Percentiles rank a stretch among this genome's conserved stretches.
These are phyloP conservation scores for Poecilobothrus nobilitatus DNA, from an alignment of 2,888 invertebrate genomes.

Conservation along the genomic window DNA sequence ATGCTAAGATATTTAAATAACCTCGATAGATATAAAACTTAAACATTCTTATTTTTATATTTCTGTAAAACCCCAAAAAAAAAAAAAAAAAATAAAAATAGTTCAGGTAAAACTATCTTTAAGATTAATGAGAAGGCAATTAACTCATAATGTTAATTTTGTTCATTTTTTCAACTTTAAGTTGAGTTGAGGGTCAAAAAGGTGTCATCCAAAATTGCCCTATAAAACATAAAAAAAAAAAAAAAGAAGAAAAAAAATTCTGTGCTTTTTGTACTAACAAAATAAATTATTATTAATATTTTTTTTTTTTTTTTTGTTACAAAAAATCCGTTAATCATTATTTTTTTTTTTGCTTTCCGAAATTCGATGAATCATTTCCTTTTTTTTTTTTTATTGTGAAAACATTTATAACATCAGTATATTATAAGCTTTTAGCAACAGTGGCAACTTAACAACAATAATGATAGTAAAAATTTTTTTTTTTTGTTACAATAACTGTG, in stretches of 20 bases:
- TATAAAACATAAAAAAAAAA: not conserved
- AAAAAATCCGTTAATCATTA: not conserved
- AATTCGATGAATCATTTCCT: constrained; percentile 1
- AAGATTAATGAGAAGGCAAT: not conserved
- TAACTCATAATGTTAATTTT: not conserved
- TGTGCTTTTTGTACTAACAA: not conserved
- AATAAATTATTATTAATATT: not conserved
- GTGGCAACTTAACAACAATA: not conserved
- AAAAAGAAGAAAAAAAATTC: too few species aligned
- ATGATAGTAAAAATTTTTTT: not conserved
- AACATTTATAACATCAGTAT: too few species aligned
- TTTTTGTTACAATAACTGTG: not conserved
- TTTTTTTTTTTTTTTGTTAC: not conserved
- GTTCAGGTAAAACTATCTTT: not conserved
- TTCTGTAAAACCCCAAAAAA: too few species aligned
- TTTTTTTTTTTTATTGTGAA: not conserved
- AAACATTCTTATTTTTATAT: too few species aligned
- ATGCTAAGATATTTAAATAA: too few species aligned
- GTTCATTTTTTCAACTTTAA: not conserved
- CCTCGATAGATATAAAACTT: too few species aligned
- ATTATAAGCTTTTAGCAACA: too few species aligned
- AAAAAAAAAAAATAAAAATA: not conserved
- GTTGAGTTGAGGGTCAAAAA: not conserved
- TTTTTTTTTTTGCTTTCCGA: not conserved
- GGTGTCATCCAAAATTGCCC: not conserved